phyloP scores from a whole-genome alignment of 2,888 invertebrate genomes.

The Norana najaformis region DNA sequence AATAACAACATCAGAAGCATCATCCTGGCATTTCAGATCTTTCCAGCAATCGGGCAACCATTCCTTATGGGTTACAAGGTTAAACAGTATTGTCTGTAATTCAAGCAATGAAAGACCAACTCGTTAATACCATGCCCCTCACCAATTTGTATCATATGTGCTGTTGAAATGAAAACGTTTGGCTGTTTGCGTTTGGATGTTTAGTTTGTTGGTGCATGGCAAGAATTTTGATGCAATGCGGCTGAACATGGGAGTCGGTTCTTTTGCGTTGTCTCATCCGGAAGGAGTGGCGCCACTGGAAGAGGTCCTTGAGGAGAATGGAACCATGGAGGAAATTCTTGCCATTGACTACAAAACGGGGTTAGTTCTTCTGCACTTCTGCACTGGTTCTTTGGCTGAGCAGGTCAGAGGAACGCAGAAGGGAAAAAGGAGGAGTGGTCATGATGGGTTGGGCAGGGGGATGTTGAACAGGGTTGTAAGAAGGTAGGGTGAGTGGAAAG shows the following conservation, averaged over 20 bases:
- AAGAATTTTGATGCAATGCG: slow-evolving; percentile 10
- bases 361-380: neutral
- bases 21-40: too few relatives aligned
- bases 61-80: neutral
- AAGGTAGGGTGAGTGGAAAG: neutral
- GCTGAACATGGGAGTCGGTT: neutral
- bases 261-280: neutral
- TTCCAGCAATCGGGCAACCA: too few relatives aligned
- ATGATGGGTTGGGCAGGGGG: neutral
- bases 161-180: neutral
- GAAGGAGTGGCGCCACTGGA: neutral
- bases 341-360: slow-evolving; percentile 28
- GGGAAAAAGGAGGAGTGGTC: neutral
- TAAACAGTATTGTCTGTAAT: neutral
- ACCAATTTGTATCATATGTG: neutral
- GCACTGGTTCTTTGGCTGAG: neutral
- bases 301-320: slow-evolving; percentile 25
- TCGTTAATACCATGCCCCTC: neutral
- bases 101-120: neutral
- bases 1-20: too few relatives aligned
- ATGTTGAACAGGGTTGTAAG: neutral
- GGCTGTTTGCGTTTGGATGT: neutral
- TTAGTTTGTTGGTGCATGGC: slow-evolving; percentile 27
- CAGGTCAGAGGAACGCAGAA: neutral
- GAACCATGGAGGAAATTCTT: slow-evolving; percentile 27